phyloP scores from a whole-genome alignment of 1,140 invertebrate species.

The Cydia amplana region DNA sequence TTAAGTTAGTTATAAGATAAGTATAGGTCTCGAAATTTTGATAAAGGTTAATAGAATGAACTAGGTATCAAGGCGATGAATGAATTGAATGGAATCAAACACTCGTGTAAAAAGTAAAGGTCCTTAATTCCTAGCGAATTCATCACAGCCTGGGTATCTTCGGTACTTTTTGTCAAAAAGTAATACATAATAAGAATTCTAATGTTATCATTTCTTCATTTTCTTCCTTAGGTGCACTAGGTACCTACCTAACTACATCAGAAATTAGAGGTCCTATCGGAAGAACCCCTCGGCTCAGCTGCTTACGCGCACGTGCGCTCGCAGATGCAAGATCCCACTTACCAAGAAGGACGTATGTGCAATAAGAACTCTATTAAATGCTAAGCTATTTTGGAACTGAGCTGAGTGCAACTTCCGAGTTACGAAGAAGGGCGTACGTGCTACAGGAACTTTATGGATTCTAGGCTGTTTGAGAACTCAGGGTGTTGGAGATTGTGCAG shows the following conservation, averaged over 20 bases:
- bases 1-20: too few relatives aligned
- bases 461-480: not conserved
- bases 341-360: not conserved
- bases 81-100: too few relatives aligned
- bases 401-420: not conserved
- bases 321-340: not conserved
- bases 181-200: too few relatives aligned
- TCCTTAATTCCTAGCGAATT: too few relatives aligned
- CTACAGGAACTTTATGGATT: not conserved
- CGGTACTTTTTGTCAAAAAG: too few relatives aligned
- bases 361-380: not conserved
- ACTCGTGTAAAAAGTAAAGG: too few relatives aligned
- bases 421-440: not conserved
- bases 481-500: not conserved
- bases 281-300: slow-evolving; percentile 1
- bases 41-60: too few relatives aligned
- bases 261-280: not conserved
- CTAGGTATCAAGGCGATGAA: too few relatives aligned
- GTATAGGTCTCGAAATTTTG: too few relatives aligned
- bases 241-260: not conserved
- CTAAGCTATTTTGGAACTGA: not conserved
- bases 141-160: too few relatives aligned
- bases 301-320: not conserved
- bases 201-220: too few relatives aligned
- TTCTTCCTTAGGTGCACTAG: not conserved